Conservation (phyloP, 2,888 invertebrate genomes). For the Acleris sparsana region DNA sequence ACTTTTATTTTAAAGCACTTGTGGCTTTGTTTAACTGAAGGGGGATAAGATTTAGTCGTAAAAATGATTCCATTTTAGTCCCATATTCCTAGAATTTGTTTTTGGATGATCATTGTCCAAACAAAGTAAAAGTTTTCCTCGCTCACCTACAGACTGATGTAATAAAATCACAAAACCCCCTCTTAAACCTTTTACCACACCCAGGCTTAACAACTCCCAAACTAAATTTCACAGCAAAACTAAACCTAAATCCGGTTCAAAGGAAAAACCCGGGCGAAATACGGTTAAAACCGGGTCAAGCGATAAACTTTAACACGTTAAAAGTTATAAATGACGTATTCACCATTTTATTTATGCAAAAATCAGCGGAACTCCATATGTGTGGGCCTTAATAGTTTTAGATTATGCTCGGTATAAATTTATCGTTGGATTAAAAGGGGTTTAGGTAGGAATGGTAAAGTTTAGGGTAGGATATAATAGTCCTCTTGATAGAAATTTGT, state of each 20-base stretch:
- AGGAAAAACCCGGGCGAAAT: slow-evolving; percentile 22
- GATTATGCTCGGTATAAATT: slow-evolving; percentile 8
- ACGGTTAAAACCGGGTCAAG: slow-evolving; percentile 5
- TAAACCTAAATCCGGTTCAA: slow-evolving; percentile 18
- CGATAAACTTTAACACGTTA: slow-evolving; percentile 15
- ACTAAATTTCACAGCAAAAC: slow-evolving; percentile 9
- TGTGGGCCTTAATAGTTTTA: slow-evolving; percentile 13
- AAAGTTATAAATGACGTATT: slow-evolving; percentile 21
- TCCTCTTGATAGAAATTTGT: slow-evolving; percentile 1
- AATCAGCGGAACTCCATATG: neutral
- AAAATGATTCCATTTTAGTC: too few species aligned
- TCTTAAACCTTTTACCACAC: neutral
- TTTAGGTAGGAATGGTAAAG: neutral
- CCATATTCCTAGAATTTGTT: too few species aligned
- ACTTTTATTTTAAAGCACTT: too few species aligned
- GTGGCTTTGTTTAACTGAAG: too few species aligned
- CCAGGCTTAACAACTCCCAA: neutral
- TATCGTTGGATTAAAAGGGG: slow-evolving; percentile 11
- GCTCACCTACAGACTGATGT: neutral
- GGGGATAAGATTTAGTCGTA: too few species aligned
- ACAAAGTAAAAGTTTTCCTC: too few species aligned
- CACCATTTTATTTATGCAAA: slow-evolving; percentile 17
- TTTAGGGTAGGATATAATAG: neutral
- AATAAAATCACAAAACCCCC: neutral
- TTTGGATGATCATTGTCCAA: too few species aligned